Evolutionary conservation across 2,888 invertebrate species (phyloP).

Genomic region (Agapetus fuscipes): DNA sequence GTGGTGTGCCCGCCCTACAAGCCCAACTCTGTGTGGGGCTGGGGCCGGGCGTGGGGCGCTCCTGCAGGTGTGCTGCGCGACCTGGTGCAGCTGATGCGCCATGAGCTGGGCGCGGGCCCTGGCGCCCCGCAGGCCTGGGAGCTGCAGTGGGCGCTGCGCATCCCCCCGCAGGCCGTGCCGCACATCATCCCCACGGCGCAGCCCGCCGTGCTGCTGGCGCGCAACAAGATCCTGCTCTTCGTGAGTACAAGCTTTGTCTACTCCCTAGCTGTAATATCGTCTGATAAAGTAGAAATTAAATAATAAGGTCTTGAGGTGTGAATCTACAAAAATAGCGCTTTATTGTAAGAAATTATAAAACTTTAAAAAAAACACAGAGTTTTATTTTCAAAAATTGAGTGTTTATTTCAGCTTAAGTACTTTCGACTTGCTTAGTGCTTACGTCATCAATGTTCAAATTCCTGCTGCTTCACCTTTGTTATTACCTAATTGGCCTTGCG

Average conservation of each 20-base stretch:
- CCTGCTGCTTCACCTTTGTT: too few species aligned
- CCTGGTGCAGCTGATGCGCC: constrained; percentile 77
- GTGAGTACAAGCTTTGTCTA: constrained; percentile 50
- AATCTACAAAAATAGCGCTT: too few species aligned
- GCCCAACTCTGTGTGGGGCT: constrained; percentile 78
- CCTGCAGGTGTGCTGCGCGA: constrained; percentile 83
- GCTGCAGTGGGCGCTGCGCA: constrained; percentile 84
- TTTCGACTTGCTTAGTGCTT: too few species aligned
- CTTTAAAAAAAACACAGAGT: too few species aligned
- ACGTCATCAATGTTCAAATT: too few species aligned
- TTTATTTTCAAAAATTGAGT: too few species aligned
- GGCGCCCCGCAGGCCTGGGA: constrained; percentile 71
- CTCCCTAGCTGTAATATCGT: constrained; percentile 3
- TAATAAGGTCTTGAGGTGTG: too few species aligned
- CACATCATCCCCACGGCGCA: constrained; percentile 86
- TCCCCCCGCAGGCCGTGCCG: constrained; percentile 73
- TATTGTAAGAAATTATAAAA: too few species aligned
- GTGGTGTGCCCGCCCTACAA: constrained; percentile 88
- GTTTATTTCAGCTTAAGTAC: too few species aligned
- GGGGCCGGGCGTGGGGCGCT: constrained; percentile 75
- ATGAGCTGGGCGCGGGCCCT: constrained; percentile 49
- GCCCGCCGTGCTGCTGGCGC: constrained; percentile 75
- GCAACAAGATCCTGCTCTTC: constrained; percentile 85
- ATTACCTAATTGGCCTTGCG: too few species aligned
- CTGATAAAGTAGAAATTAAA: too few species aligned